Evolutionary conservation across 92 coral and sea anemone species (phyloP), one percentile per base, ranked within the genome.

Genomic region (Montipora capitata): DNA sequence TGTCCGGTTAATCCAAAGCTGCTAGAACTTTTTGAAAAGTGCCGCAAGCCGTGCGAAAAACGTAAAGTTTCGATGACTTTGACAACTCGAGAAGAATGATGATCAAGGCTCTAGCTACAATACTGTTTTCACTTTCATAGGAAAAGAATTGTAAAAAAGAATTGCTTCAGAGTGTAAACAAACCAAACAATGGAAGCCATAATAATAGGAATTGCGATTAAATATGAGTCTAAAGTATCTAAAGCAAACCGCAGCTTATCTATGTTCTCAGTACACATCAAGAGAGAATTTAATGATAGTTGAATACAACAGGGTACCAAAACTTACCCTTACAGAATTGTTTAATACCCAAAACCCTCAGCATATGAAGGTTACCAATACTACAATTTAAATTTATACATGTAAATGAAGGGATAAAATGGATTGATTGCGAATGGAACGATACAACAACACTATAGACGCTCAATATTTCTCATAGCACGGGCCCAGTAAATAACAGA

Each of bases 391-490:
- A 72, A 69, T 68, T 81, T 14, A 54, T 40, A 52, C 85, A 81
- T 68, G 76, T 68, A 81, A 81, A 81, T 81, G 16, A 4, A 65
- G 40, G 56, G 15, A 15, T 15, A 9, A 48, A 20, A 52, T 41
- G 40, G 57, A 1, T 61, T 40, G 51, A 15, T 35, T 41, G 56
- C 16, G 38, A 63, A 58, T 76, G 6, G 14, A 77, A 69, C 4
- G 38, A 40, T 16, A 48, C 59, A 72, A 11, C 35, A 9, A 51
- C 40, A n/a, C 42, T 27, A 27, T 27, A 79, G 85, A 81, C 85
- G 85, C 67, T 81, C 85, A 81, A 81, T 54, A 51, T 27, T 66
- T 52, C 65, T 67, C 49, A 43, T 42, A 12, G 41, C n/a, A 43
- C 10, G 41, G 13, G 40, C 10, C 17, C 67, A 3, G 1, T 79